A percentile compares a stretch with the other conserved stretches of the same genome.
phyloP scores from a whole-genome alignment of 1,140 invertebrate species.

The Potamilus streckersoni region DNA sequence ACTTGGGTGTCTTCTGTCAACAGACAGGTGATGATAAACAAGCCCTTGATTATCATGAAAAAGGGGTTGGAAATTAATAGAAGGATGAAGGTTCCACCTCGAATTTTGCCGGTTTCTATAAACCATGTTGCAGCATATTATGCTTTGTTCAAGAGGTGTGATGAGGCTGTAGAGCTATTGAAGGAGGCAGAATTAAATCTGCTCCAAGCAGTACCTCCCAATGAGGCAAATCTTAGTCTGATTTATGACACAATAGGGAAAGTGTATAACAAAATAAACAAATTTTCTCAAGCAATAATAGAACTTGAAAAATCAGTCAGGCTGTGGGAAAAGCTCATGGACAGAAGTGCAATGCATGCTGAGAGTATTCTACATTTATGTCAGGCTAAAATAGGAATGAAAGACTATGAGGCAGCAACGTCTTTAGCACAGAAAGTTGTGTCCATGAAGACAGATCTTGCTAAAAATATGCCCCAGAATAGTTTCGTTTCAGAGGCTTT shows the following conservation, averaged over 20 bases:
- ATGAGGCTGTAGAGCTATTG: conserved; percentile 5
- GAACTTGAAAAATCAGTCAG: too few species aligned
- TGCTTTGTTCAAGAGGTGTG: not conserved
- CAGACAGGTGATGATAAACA: conserved; percentile 16
- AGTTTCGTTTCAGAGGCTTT: conserved; percentile 13
- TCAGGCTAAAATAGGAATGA: not conserved
- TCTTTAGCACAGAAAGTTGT: conserved; percentile 10
- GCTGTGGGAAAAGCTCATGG: not conserved
- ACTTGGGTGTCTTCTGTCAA: conserved; percentile 24
- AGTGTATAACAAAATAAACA: not conserved
- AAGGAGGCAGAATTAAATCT: conserved; percentile 20
- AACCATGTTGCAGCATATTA: conserved; percentile 15
- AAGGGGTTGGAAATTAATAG: conserved; percentile 12
- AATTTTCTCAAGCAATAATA: too few species aligned
- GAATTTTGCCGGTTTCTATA: conserved; percentile 6
- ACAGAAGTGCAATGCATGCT: conserved; percentile 2
- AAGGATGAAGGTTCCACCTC: conserved; percentile 2
- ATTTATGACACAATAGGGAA: conserved; percentile 24
- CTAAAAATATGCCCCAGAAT: conserved; percentile 10
- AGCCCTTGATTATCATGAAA: conserved; percentile 12
- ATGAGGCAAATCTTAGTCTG: not conserved
- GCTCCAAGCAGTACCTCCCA: not conserved
- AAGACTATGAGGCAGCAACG: not conserved
- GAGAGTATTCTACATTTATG: conserved; percentile 26
- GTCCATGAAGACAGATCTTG: conserved; percentile 1